These are phyloP conservation scores for Scatophagus argus DNA, from an alignment of 2,113 vertebrate species.

Conservation along the genomic window DNA sequence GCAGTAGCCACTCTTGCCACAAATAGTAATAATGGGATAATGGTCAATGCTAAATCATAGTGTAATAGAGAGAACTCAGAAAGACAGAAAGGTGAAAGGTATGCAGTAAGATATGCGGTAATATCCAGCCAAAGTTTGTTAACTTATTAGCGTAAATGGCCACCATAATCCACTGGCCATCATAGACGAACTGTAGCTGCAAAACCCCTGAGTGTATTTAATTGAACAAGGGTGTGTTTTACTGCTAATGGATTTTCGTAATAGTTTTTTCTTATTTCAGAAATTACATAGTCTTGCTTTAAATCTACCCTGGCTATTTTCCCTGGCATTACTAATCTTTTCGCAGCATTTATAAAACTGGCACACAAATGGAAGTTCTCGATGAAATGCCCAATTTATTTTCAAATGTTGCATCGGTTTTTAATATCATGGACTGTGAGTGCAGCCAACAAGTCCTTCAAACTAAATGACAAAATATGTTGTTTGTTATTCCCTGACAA, in stretches of 20 bases:
- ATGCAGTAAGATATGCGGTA: neutral
- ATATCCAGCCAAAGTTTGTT: neutral
- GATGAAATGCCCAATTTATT: neutral
- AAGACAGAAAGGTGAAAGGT: neutral
- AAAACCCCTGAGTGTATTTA: neutral
- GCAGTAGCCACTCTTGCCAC: neutral
- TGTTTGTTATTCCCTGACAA: neutral
- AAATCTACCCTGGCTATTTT: neutral
- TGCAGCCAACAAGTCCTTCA: conserved; percentile 10
- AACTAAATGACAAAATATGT: neutral
- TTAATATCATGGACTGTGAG: neutral
- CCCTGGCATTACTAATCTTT: neutral
- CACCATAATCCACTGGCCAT: neutral
- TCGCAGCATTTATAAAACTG: neutral
- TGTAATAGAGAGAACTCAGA: neutral
- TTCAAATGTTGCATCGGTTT: neutral
- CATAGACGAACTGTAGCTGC: neutral
- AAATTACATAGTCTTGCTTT: neutral
- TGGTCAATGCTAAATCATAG: neutral
- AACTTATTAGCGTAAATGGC: neutral
- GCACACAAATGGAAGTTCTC: neutral
- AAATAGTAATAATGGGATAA: neutral
- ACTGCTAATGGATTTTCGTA: neutral
- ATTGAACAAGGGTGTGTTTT: neutral
- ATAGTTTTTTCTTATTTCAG: neutral